Percentiles rank a stretch among this genome's conserved stretches.
These are phyloP conservation scores for Vandiemenella viatica DNA, from an alignment of 2,888 invertebrate species.

Conservation along the genomic window DNA sequence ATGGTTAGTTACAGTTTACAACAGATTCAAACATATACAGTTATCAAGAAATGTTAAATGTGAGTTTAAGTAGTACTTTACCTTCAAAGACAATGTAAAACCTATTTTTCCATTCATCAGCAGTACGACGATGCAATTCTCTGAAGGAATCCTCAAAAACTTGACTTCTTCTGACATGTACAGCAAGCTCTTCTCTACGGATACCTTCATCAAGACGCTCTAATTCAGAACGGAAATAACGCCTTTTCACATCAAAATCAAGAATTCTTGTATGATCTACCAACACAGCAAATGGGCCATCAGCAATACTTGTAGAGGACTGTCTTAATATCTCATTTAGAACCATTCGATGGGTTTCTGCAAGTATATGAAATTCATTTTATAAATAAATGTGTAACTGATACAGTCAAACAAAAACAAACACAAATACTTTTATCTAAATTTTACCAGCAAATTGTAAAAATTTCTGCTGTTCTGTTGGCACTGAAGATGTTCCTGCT, in stretches of 20 bases:
- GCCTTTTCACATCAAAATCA: conserved; percentile 79
- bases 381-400: conserved; percentile 3
- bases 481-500: conserved; percentile 29
- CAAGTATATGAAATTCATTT: conserved; percentile 14
- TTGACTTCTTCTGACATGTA: conserved; percentile 67
- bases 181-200: conserved; percentile 66
- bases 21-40: too few species aligned
- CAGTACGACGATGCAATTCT: conserved; percentile 62
- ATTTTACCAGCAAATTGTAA: conserved; percentile 55
- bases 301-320: conserved; percentile 58
- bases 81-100: conserved; percentile 88
- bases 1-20: too few species aligned
- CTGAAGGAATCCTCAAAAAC: conserved; percentile 83
- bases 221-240: conserved; percentile 75
- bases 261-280: conserved; percentile 75
- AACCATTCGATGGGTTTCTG: conserved; percentile 73
- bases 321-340: conserved; percentile 79
- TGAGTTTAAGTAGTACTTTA: too few species aligned
- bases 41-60: too few species aligned
- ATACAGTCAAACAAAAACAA: neutral
- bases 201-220: conserved; percentile 68
- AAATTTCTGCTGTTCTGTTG: conserved; percentile 58
- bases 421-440: neutral
- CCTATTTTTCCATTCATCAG: conserved; percentile 81
- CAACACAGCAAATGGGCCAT: conserved; percentile 75